Percentiles rank a stretch among this genome's conserved stretches.
Evolutionary conservation across 2,888 invertebrate genomes (phyloP).

Genomic region (Ceramica pisi): DNA sequence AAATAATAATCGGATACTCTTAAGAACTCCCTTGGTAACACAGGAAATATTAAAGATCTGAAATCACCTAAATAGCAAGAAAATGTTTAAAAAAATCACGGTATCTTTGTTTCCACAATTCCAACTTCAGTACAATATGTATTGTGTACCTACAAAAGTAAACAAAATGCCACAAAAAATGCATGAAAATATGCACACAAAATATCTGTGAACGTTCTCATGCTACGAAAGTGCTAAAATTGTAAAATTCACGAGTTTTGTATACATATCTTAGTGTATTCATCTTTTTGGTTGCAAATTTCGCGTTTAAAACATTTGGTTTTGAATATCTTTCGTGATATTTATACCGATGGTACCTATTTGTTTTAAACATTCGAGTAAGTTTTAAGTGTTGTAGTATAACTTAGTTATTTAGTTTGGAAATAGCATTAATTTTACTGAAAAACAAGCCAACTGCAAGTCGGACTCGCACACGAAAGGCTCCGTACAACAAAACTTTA

Average conservation of each 20-base stretch:
- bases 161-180: constrained; percentile 24
- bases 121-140: neutral
- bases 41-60: neutral
- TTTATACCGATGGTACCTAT: constrained; percentile 6
- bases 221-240: constrained; percentile 44
- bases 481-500: no score
- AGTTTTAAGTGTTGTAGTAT: neutral
- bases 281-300: constrained; percentile 45
- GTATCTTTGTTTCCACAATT: constrained; percentile 8
- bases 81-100: neutral
- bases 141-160: constrained; percentile 3
- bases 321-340: constrained; percentile 6
- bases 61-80: neutral
- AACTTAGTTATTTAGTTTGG: neutral
- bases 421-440: neutral
- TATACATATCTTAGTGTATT: constrained; percentile 56
- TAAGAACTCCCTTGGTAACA: no score
- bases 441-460: no score
- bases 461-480: no score
- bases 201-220: constrained; percentile 31
- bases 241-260: constrained; percentile 52
- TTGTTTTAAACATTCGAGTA: constrained; percentile 2
- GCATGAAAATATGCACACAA: constrained; percentile 37
- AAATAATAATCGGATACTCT: no score
- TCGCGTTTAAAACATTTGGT: constrained; percentile 24